These are phyloP conservation scores for Nipponacmea schrenckii DNA, from an alignment of 2,888 invertebrate species.

Conservation along the genomic window DNA sequence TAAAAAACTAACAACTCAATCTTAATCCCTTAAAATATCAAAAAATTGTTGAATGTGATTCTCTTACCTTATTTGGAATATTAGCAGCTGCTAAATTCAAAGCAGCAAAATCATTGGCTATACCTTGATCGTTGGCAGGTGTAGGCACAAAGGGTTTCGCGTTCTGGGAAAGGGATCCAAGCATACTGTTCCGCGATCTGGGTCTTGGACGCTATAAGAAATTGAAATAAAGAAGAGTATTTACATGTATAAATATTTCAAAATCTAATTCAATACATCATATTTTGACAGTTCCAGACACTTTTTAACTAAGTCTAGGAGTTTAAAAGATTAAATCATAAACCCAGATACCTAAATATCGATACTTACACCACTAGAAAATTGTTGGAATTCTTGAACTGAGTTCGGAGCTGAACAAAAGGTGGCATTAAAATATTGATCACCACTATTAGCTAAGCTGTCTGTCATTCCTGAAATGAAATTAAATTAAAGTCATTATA, in stretches of 20 bases:
- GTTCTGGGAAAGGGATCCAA: slow-evolving; percentile 29
- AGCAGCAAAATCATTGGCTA: slow-evolving; percentile 57
- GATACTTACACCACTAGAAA: slow-evolving; percentile 30
- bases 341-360: too few species aligned
- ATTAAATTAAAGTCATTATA: background rate
- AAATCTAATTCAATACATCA: too few species aligned
- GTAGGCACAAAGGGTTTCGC: slow-evolving; percentile 34
- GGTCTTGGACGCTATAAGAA: slow-evolving; percentile 25
- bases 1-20: too few species aligned
- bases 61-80: slow-evolving; percentile 36
- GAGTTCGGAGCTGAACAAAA: slow-evolving; percentile 41
- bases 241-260: background rate
- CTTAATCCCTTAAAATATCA: too few species aligned
- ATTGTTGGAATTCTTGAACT: slow-evolving; percentile 54
- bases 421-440: slow-evolving; percentile 60
- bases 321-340: too few species aligned
- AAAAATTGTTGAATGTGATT: too few species aligned
- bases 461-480: slow-evolving; percentile 33
- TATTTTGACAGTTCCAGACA: too few species aligned
- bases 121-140: slow-evolving; percentile 32
- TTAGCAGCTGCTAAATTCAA: slow-evolving; percentile 51
- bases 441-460: slow-evolving; percentile 49
- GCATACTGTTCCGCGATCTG: slow-evolving; percentile 21
- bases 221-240: background rate
- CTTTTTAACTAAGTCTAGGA: too few species aligned